Evolutionary conservation across 2,113 vertebrate genomes (phyloP).

Genomic region (Chloropsis hardwickii): DNA sequence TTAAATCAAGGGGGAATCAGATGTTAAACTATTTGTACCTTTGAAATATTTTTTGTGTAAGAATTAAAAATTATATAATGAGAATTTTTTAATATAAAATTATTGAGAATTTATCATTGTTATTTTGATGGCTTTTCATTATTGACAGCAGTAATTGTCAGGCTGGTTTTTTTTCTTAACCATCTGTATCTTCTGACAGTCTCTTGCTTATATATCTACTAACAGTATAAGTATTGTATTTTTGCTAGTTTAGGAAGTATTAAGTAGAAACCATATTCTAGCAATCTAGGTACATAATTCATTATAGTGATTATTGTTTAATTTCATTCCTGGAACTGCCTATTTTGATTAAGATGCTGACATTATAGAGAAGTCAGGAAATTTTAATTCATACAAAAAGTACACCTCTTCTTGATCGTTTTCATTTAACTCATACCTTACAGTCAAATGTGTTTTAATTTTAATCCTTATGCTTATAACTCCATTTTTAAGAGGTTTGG

Average conservation of each 20-base stretch:
- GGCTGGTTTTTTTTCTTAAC: not conserved
- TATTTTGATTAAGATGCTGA: slow-evolving; percentile 21
- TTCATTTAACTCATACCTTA: not conserved
- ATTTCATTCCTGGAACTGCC: not conserved
- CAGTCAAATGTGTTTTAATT: not conserved
- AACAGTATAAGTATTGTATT: not conserved
- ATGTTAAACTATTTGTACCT: not conserved
- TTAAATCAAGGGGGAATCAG: not conserved
- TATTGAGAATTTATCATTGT: slow-evolving; percentile 1
- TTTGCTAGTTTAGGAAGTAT: not conserved
- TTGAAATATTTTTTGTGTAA: not conserved
- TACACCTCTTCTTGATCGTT: not conserved
- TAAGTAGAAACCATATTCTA: not conserved
- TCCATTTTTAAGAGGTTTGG: not conserved
- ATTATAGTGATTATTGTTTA: not conserved
- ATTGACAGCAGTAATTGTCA: not conserved
- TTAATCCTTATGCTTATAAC: not conserved
- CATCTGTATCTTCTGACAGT: not conserved
- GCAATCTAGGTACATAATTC: not conserved
- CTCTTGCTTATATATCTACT: not conserved
- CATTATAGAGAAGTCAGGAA: not conserved
- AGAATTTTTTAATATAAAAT: slow-evolving; percentile 23
- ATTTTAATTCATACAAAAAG: not conserved
- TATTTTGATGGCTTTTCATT: slow-evolving; percentile 2
- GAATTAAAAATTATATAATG: not conserved